Base-by-base conservation (phyloP, 1,140 invertebrate genomes). In the Drosophila bocqueti region DNA sequence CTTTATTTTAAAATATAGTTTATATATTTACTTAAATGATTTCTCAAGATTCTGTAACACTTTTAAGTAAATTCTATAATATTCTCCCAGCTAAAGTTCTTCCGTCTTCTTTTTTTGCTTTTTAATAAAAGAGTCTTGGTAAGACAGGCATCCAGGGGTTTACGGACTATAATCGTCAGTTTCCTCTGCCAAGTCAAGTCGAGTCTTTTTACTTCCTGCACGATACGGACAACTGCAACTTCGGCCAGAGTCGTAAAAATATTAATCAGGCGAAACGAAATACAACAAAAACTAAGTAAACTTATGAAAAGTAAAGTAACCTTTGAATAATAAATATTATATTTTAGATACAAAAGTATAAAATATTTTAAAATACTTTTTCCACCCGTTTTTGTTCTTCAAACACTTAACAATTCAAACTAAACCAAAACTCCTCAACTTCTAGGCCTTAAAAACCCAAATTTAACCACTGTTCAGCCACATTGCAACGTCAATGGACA, bases 121-220 rank as follows among this genome's bases (percentile, higher is more conserved):
- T 6, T 58, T 36, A n/a, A 42, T 29, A 62, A 40, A 40, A 31
- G 7, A 34, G 10, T 18, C 45, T 43, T 52, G 52, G 15, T 11
- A 49, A 49, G 26, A 49, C 47, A 26, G 40, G 62, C 55, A 72
- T 87, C 66, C 76, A 65, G 71, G 58, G 71, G 79, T 31, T 75
- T 77, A 73, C 64, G 26, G 78, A 76, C 65, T 79, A 84, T 89
- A 89, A 89, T 89, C 81, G 84, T 54, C 81, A 72, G 85, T 87
- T 89, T 89, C 84, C 84, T 86, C 83, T 89, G 74, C 64, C 83
- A 86, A 72, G 79, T 60, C 83, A 83, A 79, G 83, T 68, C 72
- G 58, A 82, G 79, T 77, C 69, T 89, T 89, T 81, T 57, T 81
- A 78, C 81, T 87, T 89, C 81, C 81, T 87, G 84, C 84, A 83